Conservation (phyloP, 2,113 vertebrate species). For the Peucedramus taeniatus region DNA sequence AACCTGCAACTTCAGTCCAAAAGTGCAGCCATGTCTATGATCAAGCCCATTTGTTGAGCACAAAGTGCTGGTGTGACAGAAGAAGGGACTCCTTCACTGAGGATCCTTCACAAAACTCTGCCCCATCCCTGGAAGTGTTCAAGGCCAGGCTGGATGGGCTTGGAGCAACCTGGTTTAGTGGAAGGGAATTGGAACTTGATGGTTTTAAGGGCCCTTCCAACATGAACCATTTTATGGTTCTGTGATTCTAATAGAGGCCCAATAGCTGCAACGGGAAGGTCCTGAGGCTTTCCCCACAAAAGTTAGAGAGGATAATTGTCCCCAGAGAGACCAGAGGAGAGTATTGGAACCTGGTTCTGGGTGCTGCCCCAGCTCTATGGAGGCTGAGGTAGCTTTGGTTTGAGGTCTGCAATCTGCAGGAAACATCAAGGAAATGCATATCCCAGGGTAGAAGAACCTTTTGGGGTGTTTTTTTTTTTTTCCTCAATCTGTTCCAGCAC, state of each 20-base stretch:
- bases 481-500: accelerated
- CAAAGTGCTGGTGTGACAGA: background rate
- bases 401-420: background rate
- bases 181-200: background rate
- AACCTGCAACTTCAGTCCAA: background rate
- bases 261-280: background rate
- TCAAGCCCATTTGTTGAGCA: background rate
- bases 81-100: background rate
- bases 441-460: background rate
- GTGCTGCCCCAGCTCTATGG: background rate
- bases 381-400: background rate
- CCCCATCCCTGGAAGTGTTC: background rate
- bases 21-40: background rate
- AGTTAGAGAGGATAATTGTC: background rate
- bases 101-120: background rate
- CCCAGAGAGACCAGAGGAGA: background rate
- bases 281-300: background rate
- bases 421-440: background rate
- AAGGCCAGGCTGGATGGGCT: background rate
- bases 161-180: background rate
- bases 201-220: background rate
- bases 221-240: background rate
- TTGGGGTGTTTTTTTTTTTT: background rate
- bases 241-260: background rate
- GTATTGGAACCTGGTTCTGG: background rate